A percentile compares a stretch with the other conserved stretches of the same genome.
These are phyloP conservation scores for Sylvicola fuscatus DNA, from an alignment of 2,888 invertebrate genomes.

Conservation along the genomic window DNA sequence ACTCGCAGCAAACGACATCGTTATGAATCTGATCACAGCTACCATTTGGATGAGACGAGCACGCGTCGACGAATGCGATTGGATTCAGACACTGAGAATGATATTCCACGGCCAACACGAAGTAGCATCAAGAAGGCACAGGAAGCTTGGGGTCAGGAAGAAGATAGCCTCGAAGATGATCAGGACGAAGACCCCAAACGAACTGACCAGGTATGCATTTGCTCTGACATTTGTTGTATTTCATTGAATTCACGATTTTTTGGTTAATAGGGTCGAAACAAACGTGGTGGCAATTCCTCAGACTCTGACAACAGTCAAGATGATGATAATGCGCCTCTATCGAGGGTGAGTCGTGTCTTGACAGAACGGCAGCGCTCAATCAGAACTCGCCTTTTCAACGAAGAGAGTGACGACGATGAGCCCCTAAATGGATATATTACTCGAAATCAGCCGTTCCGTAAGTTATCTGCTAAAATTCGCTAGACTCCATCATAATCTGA, in stretches of 20 bases:
- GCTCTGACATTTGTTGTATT: too few species aligned
- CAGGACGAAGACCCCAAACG: neutral
- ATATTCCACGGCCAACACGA: constrained; percentile 17
- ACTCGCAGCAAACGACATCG: constrained; percentile 11
- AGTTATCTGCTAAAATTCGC: too few species aligned
- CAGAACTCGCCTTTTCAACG: neutral
- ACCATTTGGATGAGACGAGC: constrained; percentile 17
- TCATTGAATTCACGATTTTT: too few species aligned
- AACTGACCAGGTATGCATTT: too few species aligned
- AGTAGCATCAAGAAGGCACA: constrained; percentile 19
- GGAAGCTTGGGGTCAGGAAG: constrained; percentile 18
- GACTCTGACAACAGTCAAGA: constrained; percentile 5
- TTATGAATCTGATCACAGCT: constrained; percentile 23
- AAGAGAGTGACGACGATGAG: constrained; percentile 2
- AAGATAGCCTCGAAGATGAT: constrained; percentile 18
- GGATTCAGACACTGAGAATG: constrained; percentile 14
- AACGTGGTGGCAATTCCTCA: neutral
- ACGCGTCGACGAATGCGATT: constrained; percentile 13
- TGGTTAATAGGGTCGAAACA: neutral
- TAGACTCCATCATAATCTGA: too few species aligned
- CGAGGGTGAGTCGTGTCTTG: neutral
- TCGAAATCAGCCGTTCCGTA: too few species aligned
- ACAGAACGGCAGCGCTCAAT: neutral
- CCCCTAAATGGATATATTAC: neutral
- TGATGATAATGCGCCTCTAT: constrained; percentile 3